A percentile compares a stretch with the other conserved stretches of the same genome.
phyloP scores from a whole-genome alignment of 2,113 vertebrate species.

The Leiothrix lutea region DNA sequence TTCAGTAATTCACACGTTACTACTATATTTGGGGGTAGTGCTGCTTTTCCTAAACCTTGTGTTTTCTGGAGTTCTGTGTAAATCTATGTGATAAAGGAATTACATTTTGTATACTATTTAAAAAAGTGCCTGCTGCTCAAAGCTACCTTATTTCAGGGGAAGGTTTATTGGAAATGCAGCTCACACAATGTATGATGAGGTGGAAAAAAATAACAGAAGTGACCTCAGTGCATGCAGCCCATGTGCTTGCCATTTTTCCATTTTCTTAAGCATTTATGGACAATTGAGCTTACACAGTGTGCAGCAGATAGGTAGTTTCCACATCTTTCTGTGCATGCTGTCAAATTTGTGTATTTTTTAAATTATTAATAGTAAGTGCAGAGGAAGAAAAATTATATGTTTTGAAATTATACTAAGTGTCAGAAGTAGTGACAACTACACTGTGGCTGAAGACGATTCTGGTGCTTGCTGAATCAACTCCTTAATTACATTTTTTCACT shows the following conservation, averaged over 20 bases:
- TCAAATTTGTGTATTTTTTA: background rate
- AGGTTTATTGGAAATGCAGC: constrained; percentile 1
- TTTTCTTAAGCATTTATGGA: constrained; percentile 28
- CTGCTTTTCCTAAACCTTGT: background rate
- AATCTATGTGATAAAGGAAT: background rate
- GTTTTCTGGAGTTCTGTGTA: background rate
- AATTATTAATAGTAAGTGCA: background rate
- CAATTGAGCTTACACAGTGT: constrained; percentile 1
- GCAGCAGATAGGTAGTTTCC: background rate
- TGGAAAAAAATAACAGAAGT: constrained; percentile 9
- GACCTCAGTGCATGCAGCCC: background rate
- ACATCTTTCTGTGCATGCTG: background rate
- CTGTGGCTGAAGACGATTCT: background rate
- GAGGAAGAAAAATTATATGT: background rate
- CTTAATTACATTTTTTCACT: background rate
- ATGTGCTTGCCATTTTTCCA: background rate
- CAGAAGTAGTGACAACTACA: background rate
- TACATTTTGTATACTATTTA: background rate
- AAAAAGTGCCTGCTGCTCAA: background rate
- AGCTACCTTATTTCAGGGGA: background rate
- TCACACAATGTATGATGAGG: background rate
- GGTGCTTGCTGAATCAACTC: background rate
- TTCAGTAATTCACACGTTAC: background rate
- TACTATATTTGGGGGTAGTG: background rate
- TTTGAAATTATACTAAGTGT: background rate